Percentiles rank a stretch among this genome's conserved stretches.
These are phyloP conservation scores for Stercorarius parasiticus DNA, from an alignment of 2,113 vertebrate species.

Conservation along the genomic window DNA sequence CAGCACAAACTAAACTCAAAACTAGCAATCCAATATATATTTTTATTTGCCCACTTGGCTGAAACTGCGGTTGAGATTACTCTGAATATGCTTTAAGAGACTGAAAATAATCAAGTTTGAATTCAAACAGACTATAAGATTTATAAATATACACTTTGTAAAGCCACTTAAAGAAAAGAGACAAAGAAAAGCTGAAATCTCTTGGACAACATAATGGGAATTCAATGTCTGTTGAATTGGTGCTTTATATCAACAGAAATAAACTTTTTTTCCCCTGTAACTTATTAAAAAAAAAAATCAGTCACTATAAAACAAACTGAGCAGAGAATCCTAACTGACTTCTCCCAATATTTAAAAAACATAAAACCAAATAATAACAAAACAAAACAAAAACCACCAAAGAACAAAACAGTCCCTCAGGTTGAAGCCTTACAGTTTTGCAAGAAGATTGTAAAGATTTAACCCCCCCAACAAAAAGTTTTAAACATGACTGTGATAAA, in stretches of 20 bases:
- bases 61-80: not conserved
- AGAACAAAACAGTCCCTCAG: not conserved
- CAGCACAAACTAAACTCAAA: not conserved
- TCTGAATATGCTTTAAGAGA: not conserved
- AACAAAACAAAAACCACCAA: not conserved
- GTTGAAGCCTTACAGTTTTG: not conserved
- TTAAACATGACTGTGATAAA: not conserved
- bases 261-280: not conserved
- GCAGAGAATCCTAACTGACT: not conserved
- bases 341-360: not conserved
- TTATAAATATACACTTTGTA: not conserved
- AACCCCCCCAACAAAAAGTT: not conserved
- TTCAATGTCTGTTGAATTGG: not conserved
- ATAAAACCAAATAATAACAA: not conserved
- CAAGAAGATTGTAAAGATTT: not conserved
- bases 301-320: not conserved
- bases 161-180: not conserved
- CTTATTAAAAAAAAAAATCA: not conserved
- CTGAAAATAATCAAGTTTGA: not conserved
- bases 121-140: not conserved
- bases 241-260: not conserved
- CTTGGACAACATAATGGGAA: not conserved
- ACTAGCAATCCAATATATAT: not conserved
- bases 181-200: not conserved
- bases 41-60: not conserved